These are phyloP conservation scores for Eristalinus aeneus DNA, from an alignment of 2,888 invertebrate genomes.

Conservation along the genomic window DNA sequence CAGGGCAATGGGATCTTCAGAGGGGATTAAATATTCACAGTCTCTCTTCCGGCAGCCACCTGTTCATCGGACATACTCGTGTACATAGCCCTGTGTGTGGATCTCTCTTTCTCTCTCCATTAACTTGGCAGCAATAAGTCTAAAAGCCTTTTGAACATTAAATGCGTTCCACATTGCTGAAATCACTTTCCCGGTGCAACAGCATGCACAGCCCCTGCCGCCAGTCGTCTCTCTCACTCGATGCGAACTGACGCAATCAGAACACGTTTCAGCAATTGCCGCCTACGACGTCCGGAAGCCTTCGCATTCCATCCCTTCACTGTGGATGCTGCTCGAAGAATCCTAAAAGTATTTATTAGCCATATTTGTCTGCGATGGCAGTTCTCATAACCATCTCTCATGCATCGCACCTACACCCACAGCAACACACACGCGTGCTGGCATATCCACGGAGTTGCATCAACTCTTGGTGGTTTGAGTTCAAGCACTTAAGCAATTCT, in stretches of 20 bases:
- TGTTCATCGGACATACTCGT: not conserved
- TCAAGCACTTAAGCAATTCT: constrained; percentile 70
- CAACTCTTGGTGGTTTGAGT: constrained; percentile 52
- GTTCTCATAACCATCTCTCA: constrained; percentile 64
- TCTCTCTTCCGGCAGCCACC: not conserved
- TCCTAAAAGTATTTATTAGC: constrained; percentile 69
- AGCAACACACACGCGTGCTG: not conserved
- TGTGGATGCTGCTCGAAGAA: constrained; percentile 50
- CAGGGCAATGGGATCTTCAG: not conserved
- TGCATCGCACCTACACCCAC: constrained; percentile 15
- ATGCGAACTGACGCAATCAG: constrained; percentile 47
- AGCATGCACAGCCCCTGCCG: constrained; percentile 12
- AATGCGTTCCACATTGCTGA: constrained; percentile 37
- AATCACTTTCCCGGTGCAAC: constrained; percentile 30
- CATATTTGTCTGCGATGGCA: constrained; percentile 66
- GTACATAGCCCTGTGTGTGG: too few species aligned
- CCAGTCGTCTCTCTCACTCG: constrained; percentile 24
- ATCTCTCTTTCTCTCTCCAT: not conserved
- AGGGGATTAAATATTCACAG: not conserved
- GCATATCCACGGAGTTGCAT: constrained; percentile 4
- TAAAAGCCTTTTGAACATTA: constrained; percentile 25
- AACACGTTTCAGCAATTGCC: constrained; percentile 55
- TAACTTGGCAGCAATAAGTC: not conserved
- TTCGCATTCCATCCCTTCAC: not conserved
- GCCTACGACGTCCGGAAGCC: not conserved